phyloP scores from a whole-genome alignment of 2,797 vertebrate genomes.

The Schizothorax lantsangensis region DNA sequence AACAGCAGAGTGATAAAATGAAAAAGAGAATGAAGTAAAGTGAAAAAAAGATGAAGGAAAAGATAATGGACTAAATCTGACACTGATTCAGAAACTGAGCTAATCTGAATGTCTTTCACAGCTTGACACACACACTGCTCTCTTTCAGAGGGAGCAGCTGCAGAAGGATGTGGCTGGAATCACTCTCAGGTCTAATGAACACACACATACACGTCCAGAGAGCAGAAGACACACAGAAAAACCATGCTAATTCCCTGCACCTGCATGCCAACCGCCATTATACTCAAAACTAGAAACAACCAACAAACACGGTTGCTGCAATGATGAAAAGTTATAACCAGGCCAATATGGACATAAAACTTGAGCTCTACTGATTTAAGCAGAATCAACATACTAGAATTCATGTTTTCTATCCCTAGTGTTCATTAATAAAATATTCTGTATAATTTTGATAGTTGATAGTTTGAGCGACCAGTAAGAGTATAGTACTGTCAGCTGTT shows the following conservation, averaged over 20 bases:
- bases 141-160: slow-evolving; percentile 44
- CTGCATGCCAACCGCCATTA: slow-evolving; percentile 19
- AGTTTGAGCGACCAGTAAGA: not conserved
- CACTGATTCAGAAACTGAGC: slow-evolving; percentile 1
- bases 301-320: not conserved
- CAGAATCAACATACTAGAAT: not conserved
- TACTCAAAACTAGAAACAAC: slow-evolving; percentile 18
- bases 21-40: not conserved
- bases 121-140: slow-evolving; percentile 19
- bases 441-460: not conserved
- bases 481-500: not conserved
- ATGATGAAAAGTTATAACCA: not conserved
- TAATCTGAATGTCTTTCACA: slow-evolving; percentile 12
- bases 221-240: not conserved
- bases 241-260: slow-evolving; percentile 25
- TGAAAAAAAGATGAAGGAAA: not conserved
- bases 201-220: slow-evolving; percentile 6
- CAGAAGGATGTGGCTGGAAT: slow-evolving; percentile 27
- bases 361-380: not conserved
- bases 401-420: not conserved
- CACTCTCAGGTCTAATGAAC: slow-evolving; percentile 26
- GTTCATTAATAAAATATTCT: not conserved
- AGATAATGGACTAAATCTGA: slow-evolving; percentile 9
- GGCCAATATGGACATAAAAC: not conserved
- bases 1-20: not conserved